Evolutionary conservation across 2,797 vertebrate species (phyloP), one percentile per base, ranked within the genome.

Genomic region (Naso thynnoides): DNA sequence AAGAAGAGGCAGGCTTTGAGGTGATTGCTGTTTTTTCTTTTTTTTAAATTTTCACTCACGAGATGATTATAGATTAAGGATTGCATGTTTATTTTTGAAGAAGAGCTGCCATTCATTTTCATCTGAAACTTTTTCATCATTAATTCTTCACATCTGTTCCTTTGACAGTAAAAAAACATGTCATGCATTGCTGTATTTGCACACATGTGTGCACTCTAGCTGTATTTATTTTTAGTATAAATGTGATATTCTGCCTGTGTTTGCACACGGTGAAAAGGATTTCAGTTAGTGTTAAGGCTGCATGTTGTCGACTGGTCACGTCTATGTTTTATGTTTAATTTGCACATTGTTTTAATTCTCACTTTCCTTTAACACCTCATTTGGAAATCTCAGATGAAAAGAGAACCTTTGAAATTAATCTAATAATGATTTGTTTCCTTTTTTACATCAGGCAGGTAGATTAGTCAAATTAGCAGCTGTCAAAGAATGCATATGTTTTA

Each of bases 1-100:
- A 76, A 78, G 79, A 86, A 84, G 81, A 83, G 42, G 73, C 82
- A 79, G 79, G 64, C 66, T 81, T 44, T 49, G 27, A 86, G 89
- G 80, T 88, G 85, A 90, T 41, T 63, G 26, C n/a, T 42, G 27
- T 62, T 52, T 52, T 13, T 19, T 65, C 61, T 15, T 67, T 45
- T 77, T 64, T 21, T 56, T 39, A 15, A 11, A 39, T 82, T 82
- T 86, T 74, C 16, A 62, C 13, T 41, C 26, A 53, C 7, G 18
- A 36, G 19, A 7, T 70, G 13, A 61, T 69, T 50, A 38, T 29
- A 14, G 45, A 68, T 50, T 33, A 36, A 48, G 26, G 5, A 49
- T 39, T 57, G 33, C 13, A 1, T 79, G 8, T 54, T 72, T 23
- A 2, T 58, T 55, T 55, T 74, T 53, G 47, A 50, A 44, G 27